These are phyloP conservation scores for Halichoerus grypus DNA, from an alignment of 2,113 vertebrate genomes.

Conservation along the genomic window DNA sequence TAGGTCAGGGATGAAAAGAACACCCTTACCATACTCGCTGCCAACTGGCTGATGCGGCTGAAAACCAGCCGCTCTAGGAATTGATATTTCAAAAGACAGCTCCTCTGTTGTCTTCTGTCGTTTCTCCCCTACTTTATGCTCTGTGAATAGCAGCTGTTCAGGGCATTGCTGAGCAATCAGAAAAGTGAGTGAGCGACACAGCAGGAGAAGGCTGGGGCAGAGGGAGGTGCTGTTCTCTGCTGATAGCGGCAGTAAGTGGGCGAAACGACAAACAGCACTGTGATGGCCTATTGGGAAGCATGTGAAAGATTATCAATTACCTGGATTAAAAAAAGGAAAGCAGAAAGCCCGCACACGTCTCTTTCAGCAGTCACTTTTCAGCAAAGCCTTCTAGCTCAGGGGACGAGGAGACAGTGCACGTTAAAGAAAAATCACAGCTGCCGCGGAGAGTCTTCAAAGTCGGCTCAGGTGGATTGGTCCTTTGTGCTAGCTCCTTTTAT, in stretches of 20 bases:
- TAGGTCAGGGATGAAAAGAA: slow-evolving; percentile 61
- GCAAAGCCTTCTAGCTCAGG: background rate
- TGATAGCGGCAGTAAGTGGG: background rate
- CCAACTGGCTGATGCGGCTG: background rate
- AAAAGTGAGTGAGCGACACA: background rate
- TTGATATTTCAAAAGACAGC: slow-evolving; percentile 26
- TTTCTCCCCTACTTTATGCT: background rate
- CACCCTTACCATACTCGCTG: background rate
- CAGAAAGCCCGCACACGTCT: background rate
- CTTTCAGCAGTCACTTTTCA: background rate
- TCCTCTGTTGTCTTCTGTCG: slow-evolving; percentile 11
- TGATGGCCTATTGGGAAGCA: background rate
- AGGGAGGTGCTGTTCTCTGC: background rate
- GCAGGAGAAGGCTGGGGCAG: slow-evolving; percentile 17
- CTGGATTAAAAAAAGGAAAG: background rate
- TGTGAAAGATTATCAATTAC: slow-evolving; percentile 57
- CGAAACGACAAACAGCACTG: background rate
- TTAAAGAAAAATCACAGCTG: slow-evolving; percentile 42
- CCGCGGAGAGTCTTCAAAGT: background rate
- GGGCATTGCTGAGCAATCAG: background rate
- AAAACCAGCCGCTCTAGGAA: slow-evolving; percentile 38
- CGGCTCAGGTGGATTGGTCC: slow-evolving; percentile 3
- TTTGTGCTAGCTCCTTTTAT: slow-evolving; percentile 61
- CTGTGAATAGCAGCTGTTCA: slow-evolving; percentile 53
- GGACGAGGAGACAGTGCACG: background rate